phyloP scores from a whole-genome alignment of 2,113 vertebrate genomes.

The Recurvirostra avosetta region DNA sequence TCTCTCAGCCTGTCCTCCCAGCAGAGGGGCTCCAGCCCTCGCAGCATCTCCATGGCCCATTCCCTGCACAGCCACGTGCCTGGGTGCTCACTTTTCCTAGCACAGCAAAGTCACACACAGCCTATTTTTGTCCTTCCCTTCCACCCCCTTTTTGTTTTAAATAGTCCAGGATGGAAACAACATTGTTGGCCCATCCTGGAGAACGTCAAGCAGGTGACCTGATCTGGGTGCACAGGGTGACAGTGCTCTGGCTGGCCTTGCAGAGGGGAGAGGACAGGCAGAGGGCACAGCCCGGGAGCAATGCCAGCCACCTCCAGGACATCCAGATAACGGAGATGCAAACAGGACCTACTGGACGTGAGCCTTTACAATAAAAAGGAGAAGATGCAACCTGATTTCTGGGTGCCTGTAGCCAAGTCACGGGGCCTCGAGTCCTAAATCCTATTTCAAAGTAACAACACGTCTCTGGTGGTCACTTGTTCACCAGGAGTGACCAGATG shows the following conservation, averaged over 20 bases:
- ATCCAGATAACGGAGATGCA: background rate
- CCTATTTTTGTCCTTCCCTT: background rate
- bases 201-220: background rate
- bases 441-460: background rate
- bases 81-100: background rate
- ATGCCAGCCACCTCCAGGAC: background rate
- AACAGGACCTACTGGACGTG: background rate
- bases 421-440: background rate
- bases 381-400: background rate
- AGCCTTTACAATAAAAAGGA: background rate
- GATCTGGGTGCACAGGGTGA: background rate
- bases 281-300: background rate
- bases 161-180: background rate
- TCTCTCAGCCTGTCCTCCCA: too few relatives aligned
- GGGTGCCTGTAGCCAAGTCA: background rate
- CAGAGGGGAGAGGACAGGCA: background rate
- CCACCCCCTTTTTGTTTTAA: background rate
- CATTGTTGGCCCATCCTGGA: background rate
- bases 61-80: background rate
- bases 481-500: background rate
- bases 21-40: too few relatives aligned
- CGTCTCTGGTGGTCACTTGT: too few relatives aligned
- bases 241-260: background rate
- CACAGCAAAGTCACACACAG: too few relatives aligned
- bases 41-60: too few relatives aligned